Evolutionary conservation across 2,797 vertebrate genomes (phyloP).

Genomic region (Hyperoplus immaculatus): DNA sequence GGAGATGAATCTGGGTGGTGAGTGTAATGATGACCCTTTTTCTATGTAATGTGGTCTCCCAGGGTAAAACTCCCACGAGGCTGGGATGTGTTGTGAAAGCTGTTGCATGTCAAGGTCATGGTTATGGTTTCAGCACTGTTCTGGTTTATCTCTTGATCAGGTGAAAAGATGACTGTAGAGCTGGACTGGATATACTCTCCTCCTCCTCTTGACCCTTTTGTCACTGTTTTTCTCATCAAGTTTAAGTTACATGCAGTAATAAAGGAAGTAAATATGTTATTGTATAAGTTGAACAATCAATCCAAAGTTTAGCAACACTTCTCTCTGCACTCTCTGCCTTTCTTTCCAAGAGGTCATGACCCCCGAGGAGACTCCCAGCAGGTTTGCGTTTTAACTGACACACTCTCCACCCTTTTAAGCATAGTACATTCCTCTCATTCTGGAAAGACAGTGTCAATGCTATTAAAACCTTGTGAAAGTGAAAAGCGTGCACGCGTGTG

Average conservation of each 20-base stretch:
- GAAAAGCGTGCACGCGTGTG: slow-evolving; percentile 33
- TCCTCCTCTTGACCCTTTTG: slow-evolving; percentile 31
- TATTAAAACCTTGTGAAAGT: slow-evolving; percentile 68
- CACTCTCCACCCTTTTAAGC: slow-evolving; percentile 44
- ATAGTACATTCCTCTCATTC: slow-evolving; percentile 72
- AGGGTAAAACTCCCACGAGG: slow-evolving; percentile 1
- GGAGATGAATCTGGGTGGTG: slow-evolving; percentile 15
- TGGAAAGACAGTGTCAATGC: slow-evolving; percentile 73
- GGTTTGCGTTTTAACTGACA: slow-evolving; percentile 54
- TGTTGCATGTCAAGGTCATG: slow-evolving; percentile 35
- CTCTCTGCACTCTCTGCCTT: slow-evolving; percentile 19
- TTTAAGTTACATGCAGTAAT: neutral
- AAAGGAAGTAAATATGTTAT: slow-evolving; percentile 2
- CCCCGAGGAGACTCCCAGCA: slow-evolving; percentile 46
- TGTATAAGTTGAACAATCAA: neutral
- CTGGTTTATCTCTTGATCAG: slow-evolving; percentile 65
- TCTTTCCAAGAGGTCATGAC: slow-evolving; percentile 37
- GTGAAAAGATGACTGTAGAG: slow-evolving; percentile 39
- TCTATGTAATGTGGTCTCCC: slow-evolving; percentile 24
- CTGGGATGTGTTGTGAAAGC: slow-evolving; percentile 48
- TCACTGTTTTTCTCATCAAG: slow-evolving; percentile 2
- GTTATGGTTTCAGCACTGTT: slow-evolving; percentile 44
- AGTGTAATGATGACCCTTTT: neutral
- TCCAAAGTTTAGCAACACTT: neutral
- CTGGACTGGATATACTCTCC: slow-evolving; percentile 42